phyloP scores from a whole-genome alignment of 2,888 invertebrate genomes.

The Thymelicus sylvestris region DNA sequence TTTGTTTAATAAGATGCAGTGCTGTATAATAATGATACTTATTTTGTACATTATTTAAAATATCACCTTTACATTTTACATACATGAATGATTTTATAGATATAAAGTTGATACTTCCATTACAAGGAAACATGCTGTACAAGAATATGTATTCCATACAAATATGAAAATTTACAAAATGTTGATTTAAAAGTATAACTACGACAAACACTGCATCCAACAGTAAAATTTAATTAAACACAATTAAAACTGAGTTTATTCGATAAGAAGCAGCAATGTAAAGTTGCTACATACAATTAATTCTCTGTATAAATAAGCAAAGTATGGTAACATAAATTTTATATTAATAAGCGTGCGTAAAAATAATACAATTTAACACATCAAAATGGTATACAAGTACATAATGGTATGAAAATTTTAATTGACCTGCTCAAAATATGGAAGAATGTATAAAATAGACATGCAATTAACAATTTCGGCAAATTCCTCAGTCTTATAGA shows the following conservation, averaged over 20 bases:
- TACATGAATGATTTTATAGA: too few species aligned
- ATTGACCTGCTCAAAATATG: conserved; percentile 40
- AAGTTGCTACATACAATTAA: conserved; percentile 47
- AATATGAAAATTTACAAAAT: conserved; percentile 36
- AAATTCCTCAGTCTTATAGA: conserved; percentile 64
- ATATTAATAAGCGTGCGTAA: conserved; percentile 48
- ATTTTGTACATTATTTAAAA: conserved; percentile 8
- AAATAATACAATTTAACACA: conserved; percentile 41
- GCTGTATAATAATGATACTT: conserved; percentile 8
- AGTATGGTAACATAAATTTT: conserved; percentile 54
- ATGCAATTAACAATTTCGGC: conserved; percentile 33
- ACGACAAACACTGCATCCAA: conserved; percentile 21
- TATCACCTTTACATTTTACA: neutral
- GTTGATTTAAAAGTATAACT: neutral
- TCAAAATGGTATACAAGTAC: conserved; percentile 38
- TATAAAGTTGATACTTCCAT: neutral
- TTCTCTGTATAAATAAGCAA: conserved; percentile 41
- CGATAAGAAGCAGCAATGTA: conserved; percentile 50
- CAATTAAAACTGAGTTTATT: conserved; percentile 18
- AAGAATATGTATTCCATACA: conserved; percentile 18
- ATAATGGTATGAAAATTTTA: conserved; percentile 29
- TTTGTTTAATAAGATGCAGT: conserved; percentile 34
- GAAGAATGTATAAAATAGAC: conserved; percentile 13
- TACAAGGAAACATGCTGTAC: conserved; percentile 18
- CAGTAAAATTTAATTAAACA: neutral